Percentiles rank a stretch among this genome's conserved stretches.
Conservation (phyloP, 2,888 invertebrate genomes). For the Macaria liturata region DNA sequence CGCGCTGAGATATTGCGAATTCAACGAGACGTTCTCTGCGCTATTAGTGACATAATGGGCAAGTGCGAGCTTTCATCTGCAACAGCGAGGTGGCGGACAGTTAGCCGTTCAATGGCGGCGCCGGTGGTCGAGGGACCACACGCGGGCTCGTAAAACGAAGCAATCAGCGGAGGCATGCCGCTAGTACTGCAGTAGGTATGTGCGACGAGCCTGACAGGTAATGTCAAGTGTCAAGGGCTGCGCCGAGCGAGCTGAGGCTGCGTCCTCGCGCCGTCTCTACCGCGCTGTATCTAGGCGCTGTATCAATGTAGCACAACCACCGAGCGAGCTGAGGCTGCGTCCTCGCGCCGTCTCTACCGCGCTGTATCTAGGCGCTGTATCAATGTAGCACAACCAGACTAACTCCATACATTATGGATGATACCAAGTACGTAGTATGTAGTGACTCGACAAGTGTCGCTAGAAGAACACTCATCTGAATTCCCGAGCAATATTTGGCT, state of each 20-base stretch:
- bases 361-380: background rate
- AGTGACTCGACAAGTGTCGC: background rate
- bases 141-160: constrained; percentile 19
- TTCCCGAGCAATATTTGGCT: background rate
- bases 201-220: constrained; percentile 41
- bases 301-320: background rate
- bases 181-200: constrained; percentile 11
- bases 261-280: constrained; percentile 16
- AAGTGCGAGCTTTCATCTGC: constrained; percentile 1
- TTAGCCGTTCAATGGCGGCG: constrained; percentile 21
- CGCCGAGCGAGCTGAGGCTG: constrained; percentile 9
- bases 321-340: constrained; percentile 9
- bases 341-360: constrained; percentile 12
- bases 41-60: constrained; percentile 16
- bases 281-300: background rate
- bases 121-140: constrained; percentile 12
- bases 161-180: constrained; percentile 26
- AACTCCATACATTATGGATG: background rate
- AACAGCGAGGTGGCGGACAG: constrained; percentile 18
- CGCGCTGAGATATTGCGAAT: background rate
- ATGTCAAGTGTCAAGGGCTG: constrained; percentile 59
- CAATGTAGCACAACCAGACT: background rate
- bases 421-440: background rate
- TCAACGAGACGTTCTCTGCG: constrained; percentile 5
- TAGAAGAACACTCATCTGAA: background rate